These are phyloP conservation scores for Julus scandinavius DNA, from an alignment of 2,888 invertebrate genomes.

Conservation along the genomic window DNA sequence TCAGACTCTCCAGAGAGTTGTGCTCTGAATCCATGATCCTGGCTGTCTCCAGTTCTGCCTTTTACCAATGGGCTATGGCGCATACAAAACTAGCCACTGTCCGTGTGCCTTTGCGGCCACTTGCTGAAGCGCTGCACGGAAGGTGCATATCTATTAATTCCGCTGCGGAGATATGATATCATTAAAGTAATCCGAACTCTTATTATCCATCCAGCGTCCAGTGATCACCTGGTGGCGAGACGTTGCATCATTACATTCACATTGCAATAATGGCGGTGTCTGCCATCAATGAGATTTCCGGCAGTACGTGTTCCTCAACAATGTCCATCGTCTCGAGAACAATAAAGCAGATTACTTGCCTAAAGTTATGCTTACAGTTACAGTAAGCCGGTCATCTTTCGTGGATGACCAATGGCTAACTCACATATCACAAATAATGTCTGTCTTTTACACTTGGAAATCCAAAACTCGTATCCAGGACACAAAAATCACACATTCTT, in stretches of 20 bases:
- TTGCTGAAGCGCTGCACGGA: conserved; percentile 25
- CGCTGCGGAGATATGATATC: neutral
- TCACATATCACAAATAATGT: too few species aligned
- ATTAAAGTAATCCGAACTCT: conserved; percentile 13
- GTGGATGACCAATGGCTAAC: neutral
- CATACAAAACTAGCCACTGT: conserved; percentile 43
- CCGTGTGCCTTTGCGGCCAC: neutral
- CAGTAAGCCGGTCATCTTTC: neutral
- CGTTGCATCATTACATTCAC: neutral
- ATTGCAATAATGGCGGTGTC: neutral
- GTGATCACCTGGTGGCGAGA: conserved; percentile 30
- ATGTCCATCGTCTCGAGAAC: neutral
- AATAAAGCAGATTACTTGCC: neutral
- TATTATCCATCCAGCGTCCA: neutral
- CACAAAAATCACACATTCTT: too few species aligned
- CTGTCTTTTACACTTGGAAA: too few species aligned
- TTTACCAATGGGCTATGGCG: conserved; percentile 28
- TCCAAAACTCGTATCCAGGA: too few species aligned
- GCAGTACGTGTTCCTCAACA: neutral
- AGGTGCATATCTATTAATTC: conserved; percentile 39
- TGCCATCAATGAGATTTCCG: neutral
- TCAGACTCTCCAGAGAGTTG: conserved; percentile 53
- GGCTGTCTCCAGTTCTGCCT: conserved; percentile 50
- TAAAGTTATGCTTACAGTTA: neutral
- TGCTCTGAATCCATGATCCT: conserved; percentile 51